Evolutionary conservation across 2,797 vertebrate species (phyloP).

Genomic region (Cuculus canorus): DNA sequence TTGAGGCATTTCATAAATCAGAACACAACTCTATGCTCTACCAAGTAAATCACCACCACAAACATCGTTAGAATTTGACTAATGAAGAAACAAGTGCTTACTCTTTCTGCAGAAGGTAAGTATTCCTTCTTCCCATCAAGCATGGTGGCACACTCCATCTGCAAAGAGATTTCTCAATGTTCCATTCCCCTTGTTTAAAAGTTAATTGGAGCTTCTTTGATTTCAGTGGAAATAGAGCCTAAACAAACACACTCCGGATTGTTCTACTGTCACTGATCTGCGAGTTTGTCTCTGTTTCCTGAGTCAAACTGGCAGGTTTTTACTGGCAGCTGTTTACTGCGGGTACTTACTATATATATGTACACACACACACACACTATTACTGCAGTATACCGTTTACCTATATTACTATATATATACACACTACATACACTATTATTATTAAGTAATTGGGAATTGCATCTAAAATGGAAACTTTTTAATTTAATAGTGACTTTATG

Average conservation of each 20-base stretch:
- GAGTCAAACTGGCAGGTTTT: not conserved
- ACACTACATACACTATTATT: not conserved
- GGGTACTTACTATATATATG: not conserved
- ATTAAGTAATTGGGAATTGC: not conserved
- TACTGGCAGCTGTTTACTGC: not conserved
- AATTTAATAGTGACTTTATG: not conserved
- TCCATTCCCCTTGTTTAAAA: not conserved
- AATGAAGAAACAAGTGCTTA: accelerated
- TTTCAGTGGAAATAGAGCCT: not conserved
- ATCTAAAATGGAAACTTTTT: not conserved
- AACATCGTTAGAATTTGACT: not conserved
- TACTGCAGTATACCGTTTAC: not conserved
- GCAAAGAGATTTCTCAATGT: not conserved
- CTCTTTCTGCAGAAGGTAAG: not conserved
- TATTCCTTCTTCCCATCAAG: not conserved
- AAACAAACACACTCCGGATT: not conserved
- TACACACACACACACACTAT: not conserved
- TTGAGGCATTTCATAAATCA: not conserved
- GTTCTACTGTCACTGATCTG: not conserved
- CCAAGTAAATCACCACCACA: not conserved
- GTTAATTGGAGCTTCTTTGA: not conserved
- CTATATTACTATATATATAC: not conserved
- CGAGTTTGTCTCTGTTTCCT: not conserved
- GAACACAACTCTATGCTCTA: not conserved
- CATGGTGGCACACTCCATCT: not conserved